These are phyloP conservation scores for Epinotia demarniana DNA, from an alignment of 2,888 invertebrate genomes.

Conservation along the genomic window DNA sequence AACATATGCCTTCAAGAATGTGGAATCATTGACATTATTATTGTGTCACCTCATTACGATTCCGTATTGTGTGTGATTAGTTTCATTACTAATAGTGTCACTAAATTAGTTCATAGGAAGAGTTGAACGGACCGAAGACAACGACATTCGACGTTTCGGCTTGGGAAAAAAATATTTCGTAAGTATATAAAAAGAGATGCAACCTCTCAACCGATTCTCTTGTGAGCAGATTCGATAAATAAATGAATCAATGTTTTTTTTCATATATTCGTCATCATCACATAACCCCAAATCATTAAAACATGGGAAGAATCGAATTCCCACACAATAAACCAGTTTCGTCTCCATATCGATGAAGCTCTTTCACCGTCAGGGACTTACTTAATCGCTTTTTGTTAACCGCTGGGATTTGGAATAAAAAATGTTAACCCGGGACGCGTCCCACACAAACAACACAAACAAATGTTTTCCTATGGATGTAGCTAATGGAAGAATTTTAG, in stretches of 20 bases:
- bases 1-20: background rate
- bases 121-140: too few species aligned
- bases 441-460: conserved; percentile 12
- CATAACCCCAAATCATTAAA: background rate
- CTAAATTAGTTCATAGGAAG: background rate
- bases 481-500: conserved; percentile 1
- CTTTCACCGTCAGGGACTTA: conserved; percentile 22
- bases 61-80: background rate
- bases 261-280: background rate
- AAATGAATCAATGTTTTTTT: too few species aligned
- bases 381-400: conserved; percentile 32
- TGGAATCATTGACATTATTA: background rate
- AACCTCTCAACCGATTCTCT: too few species aligned
- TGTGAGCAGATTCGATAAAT: too few species aligned
- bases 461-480: conserved; percentile 15
- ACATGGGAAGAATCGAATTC: conserved; percentile 49
- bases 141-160: too few species aligned
- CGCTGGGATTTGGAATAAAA: conserved; percentile 28
- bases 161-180: too few species aligned
- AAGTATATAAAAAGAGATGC: too few species aligned
- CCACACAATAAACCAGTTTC: conserved; percentile 57
- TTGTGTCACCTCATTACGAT: background rate
- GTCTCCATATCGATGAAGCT: conserved; percentile 47
- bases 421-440: conserved; percentile 4
- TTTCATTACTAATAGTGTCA: background rate